These are phyloP conservation scores for Gila robusta DNA, from an alignment of 2,797 vertebrate genomes.

Conservation along the genomic window DNA sequence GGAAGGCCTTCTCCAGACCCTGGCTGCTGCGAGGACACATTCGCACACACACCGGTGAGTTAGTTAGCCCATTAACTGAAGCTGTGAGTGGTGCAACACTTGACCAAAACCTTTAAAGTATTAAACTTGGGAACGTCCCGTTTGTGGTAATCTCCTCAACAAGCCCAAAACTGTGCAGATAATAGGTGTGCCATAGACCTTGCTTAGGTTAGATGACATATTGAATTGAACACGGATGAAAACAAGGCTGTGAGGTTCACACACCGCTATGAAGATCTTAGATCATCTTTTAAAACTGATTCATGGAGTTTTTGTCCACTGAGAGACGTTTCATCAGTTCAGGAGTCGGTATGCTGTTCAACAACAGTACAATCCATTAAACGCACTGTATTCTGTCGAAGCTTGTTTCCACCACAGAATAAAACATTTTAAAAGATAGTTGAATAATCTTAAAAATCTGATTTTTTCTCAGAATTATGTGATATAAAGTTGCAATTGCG, in stretches of 20 bases:
- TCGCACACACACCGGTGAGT: slow-evolving; percentile 94
- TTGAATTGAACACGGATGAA: background rate
- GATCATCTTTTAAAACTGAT: background rate
- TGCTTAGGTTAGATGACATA: background rate
- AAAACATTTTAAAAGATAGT: too few species aligned
- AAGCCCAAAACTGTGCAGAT: background rate
- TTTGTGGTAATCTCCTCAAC: background rate
- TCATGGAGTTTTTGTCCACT: background rate
- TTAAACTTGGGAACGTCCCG: background rate
- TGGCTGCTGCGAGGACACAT: slow-evolving; percentile 98
- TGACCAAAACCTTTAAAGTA: background rate
- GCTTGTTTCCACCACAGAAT: too few species aligned
- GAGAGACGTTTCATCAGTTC: background rate
- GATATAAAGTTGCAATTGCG: too few species aligned
- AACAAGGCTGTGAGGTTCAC: background rate
- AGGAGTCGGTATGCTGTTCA: background rate
- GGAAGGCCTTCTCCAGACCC: slow-evolving; percentile 96
- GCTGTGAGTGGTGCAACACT: background rate
- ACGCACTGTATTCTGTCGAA: background rate
- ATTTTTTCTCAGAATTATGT: too few species aligned
- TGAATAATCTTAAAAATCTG: too few species aligned
- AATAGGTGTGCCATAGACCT: background rate
- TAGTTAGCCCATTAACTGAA: too few species aligned
- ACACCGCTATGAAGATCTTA: background rate
- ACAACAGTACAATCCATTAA: background rate